Evolutionary conservation across 2,888 invertebrate genomes (phyloP).

Genomic region (Cistogaster globosa): DNA sequence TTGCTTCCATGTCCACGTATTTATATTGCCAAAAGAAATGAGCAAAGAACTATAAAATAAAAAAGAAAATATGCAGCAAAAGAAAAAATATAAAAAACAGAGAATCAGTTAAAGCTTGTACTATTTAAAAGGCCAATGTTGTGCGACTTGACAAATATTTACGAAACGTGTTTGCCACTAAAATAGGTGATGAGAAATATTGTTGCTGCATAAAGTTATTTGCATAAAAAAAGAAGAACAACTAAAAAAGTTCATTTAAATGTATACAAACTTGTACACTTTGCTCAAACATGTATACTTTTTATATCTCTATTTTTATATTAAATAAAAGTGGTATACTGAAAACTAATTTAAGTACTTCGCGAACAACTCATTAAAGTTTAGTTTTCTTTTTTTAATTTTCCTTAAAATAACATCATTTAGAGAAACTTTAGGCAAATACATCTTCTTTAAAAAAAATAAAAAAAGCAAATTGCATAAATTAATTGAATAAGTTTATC

Average conservation of each 20-base stretch:
- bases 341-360: constrained; percentile 61
- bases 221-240: constrained; percentile 42
- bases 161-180: constrained; percentile 76
- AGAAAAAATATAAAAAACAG: too few species aligned
- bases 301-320: constrained; percentile 14
- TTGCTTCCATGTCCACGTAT: constrained; percentile 1
- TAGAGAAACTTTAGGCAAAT: neutral
- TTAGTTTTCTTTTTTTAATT: neutral
- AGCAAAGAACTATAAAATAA: constrained; percentile 15
- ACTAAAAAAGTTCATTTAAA: constrained; percentile 9
- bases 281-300: constrained; percentile 10
- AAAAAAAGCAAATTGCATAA: too few species aligned
- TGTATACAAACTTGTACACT: neutral
- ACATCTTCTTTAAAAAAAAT: neutral
- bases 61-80: constrained; percentile 24
- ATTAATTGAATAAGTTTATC: too few species aligned
- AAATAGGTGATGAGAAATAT: constrained; percentile 67
- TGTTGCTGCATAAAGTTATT: constrained; percentile 60
- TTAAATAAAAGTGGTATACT: constrained; percentile 7
- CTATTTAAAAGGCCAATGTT: constrained; percentile 72
- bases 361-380: constrained; percentile 60
- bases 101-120: constrained; percentile 20
- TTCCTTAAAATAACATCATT: constrained; percentile 3
- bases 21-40: constrained; percentile 40
- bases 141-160: constrained; percentile 77